Evolutionary conservation across 2,888 invertebrate species (phyloP), one percentile per base, ranked within the genome.

Genomic region (Julus scandinavius): DNA sequence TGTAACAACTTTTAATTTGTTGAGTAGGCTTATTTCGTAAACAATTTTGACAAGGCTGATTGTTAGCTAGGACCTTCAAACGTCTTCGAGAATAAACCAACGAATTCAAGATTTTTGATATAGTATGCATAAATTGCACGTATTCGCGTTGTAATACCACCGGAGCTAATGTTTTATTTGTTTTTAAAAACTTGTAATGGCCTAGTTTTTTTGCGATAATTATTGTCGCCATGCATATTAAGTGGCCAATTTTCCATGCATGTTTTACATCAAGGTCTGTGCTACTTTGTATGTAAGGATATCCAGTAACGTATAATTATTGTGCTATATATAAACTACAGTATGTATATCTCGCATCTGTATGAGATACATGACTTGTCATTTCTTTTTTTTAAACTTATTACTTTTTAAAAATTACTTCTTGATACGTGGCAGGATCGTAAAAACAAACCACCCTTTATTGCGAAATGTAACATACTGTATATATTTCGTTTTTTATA

Each of bases 11-110:
- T 63, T 63, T 17, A 63, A 63, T n/a, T 63, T 63, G 17, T 54
- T 63, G 63, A 63, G 63, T 63, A 63, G 63, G n/a, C 63, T 63
- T 63, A 17, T n/a, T n/a, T n/a, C 17, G 63, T 63, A 63, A 63
- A 63, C 63, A 63, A 63, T n/a, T 63, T 63, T 63, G 63, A 63
- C 63, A 63, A 63, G 63, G 63, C 63, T 63, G n/a, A 63, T 63
- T 63, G 63, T 63, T 63, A 63, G n/a, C 17, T n/a, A n/a, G 63
- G 63, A n/a, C 63, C 63, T 63, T 63, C 63, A 63, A 63, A 63
- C n/a, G 63, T 63, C 63, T 63, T 63, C 17, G 63, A n/a, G 63
- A 63, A 63, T 63, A 63, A 63, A 17, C 63, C 63, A 63, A n/a
- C 17, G 63, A 63, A 63, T 63, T 15, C n/a, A n/a, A 17, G 63